Conservation (phyloP, 1,140 invertebrate species). For the Brachionus manjavacas region DNA sequence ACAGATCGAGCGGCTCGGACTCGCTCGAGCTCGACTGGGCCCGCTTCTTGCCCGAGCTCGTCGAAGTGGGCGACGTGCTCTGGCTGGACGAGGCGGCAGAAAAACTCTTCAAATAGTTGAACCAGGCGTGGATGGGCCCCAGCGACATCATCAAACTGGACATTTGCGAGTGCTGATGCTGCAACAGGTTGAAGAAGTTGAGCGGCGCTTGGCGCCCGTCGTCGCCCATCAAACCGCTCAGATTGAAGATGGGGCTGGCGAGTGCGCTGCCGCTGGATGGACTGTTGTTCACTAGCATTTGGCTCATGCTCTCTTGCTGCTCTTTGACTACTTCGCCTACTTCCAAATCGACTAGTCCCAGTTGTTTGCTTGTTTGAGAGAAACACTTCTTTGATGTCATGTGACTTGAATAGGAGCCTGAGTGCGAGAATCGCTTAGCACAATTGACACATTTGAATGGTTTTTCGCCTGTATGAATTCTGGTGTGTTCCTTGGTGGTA, state of each 20-base stretch:
- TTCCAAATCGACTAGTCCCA: background rate
- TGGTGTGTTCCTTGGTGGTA: conserved; percentile 39
- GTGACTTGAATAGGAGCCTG: conserved; percentile 44
- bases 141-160: background rate
- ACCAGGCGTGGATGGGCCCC: background rate
- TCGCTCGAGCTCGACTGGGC: background rate
- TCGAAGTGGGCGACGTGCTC: background rate
- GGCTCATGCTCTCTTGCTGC: background rate
- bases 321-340: conserved; percentile 28
- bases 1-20: conserved; percentile 26
- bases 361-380: background rate
- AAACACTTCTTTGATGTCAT: conserved; percentile 42
- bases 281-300: background rate
- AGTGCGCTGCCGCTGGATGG: no score
- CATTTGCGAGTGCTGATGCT: conserved; percentile 30
- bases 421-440: conserved; percentile 54
- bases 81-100: background rate
- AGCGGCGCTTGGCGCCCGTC: background rate
- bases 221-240: no score
- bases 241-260: no score
- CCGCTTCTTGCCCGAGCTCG: background rate
- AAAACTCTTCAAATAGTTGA: conserved; percentile 38
- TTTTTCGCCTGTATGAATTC: conserved; percentile 50
- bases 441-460: conserved; percentile 55
- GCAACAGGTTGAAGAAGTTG: background rate